Evolutionary conservation across 1,140 invertebrate species (phyloP), one percentile per base, ranked within the genome.

Genomic region (Drosophila aff.): DNA sequence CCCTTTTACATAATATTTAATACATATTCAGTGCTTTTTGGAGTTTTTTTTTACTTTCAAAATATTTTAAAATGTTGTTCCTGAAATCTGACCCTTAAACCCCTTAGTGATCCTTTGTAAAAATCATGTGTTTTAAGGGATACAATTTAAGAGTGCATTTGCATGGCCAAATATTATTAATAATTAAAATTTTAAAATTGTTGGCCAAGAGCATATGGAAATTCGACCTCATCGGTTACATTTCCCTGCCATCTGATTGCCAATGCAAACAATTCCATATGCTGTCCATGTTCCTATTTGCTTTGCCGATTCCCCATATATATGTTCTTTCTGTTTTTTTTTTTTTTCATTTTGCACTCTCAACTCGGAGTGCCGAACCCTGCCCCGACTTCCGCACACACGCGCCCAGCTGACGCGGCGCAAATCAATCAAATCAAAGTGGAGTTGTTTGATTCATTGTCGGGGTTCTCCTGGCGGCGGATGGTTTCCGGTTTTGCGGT

Each of bases 391-490:
- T 77, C 67, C 77, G 40, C 60, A 79, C 46, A 79, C 69, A 78
- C 67, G 82, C 67, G 74, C 72, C 74, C 84, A 90, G 85, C 85
- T 90, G 85, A 90, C 85, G 86, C 85, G 79, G 81, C 84, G 63
- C 81, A 81, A 90, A 90, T 90, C 85, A 90, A 90, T 90, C 85
- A 90, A 90, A 90, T 90, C 85, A 90, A 84, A 85, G 82, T 81
- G 81, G 55, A 90, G 75, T 52, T 83, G 84, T 81, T 89, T 83
- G 65, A 60, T 66, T 65, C 61, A 50, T 76, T 61, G 65, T 83
- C 49, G 50, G 57, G 46, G 52, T 62, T 43, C 59, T 67, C 64
- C 63, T 76, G 76, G 40, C 23, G 26, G 28, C 18, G 43, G 36
- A 47, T 61, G 43, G 46, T 72, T 78, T 75, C 64, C 58, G 65